Percentiles rank a stretch among this genome's conserved stretches.
Conservation (phyloP, 2,797 vertebrate genomes). For the Macropus fuliginosus region DNA sequence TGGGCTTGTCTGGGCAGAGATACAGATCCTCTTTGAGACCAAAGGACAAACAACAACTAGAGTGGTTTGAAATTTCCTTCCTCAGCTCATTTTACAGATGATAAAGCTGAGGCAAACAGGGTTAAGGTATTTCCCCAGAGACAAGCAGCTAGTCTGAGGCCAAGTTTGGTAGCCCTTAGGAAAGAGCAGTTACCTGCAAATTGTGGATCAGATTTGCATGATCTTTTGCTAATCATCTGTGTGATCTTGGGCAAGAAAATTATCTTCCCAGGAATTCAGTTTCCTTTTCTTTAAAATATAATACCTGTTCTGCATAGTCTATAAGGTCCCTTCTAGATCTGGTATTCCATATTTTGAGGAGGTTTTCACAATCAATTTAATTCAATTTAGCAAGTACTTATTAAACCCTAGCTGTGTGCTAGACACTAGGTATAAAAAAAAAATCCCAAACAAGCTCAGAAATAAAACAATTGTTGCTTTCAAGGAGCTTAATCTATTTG, state of each 20-base stretch:
- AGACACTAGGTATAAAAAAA: background rate
- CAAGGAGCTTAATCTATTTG: background rate
- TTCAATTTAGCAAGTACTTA: background rate
- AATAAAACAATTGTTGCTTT: background rate
- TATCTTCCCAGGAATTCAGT: background rate
- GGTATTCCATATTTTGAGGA: background rate
- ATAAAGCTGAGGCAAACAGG: background rate
- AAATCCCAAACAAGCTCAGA: too few species aligned
- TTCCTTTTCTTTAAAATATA: background rate
- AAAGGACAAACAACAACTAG: too few species aligned
- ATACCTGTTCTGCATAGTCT: background rate
- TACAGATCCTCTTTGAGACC: too few species aligned
- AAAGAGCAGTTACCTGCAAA: background rate
- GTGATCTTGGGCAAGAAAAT: background rate
- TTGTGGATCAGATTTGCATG: background rate
- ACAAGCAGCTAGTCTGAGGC: background rate
- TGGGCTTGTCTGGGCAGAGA: too few species aligned
- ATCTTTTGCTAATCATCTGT: background rate
- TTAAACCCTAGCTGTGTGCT: too few species aligned
- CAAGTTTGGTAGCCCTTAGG: background rate
- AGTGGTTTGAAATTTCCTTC: background rate
- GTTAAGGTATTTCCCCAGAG: background rate
- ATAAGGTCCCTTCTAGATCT: background rate
- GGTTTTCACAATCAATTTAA: background rate
- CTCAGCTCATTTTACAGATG: too few species aligned